Evolutionary conservation across 92 coral and sea anemone species (phyloP).

Genomic region (Phenganax subtilis): DNA sequence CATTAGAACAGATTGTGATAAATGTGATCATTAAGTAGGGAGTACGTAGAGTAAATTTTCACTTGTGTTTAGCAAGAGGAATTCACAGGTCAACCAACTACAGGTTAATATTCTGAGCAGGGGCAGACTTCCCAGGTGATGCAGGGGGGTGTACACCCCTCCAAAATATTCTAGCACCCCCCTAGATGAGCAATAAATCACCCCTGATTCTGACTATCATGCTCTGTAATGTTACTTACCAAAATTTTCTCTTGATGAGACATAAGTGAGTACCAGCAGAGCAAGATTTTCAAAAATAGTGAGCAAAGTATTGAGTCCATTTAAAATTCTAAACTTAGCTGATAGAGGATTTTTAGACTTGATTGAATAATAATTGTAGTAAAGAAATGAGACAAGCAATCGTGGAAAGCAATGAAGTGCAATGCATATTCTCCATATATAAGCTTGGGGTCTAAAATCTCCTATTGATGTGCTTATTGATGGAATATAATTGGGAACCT

Average conservation of each 20-base stretch:
- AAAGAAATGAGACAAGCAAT: slow-evolving; percentile 41
- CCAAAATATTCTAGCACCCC: no score
- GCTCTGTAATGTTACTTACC: slow-evolving; percentile 48
- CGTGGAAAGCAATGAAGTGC: slow-evolving; percentile 80
- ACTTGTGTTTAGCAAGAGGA: no score
- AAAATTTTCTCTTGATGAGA: slow-evolving; percentile 80
- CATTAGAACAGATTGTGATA: no score
- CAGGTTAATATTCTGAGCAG: no score
- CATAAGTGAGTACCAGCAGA: slow-evolving; percentile 66
- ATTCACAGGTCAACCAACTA: no score
- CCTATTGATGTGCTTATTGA: slow-evolving; percentile 96
- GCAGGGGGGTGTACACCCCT: no score
- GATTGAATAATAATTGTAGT: slow-evolving; percentile 52
- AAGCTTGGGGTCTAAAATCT: slow-evolving; percentile 76
- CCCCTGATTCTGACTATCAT: no score
- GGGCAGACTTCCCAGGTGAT: no score
- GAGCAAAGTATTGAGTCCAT: slow-evolving; percentile 47
- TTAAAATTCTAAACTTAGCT: slow-evolving; percentile 54
- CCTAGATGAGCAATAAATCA: no score
- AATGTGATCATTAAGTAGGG: no score
- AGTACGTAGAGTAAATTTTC: no score
- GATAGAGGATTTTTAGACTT: slow-evolving; percentile 46
- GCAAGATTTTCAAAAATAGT: slow-evolving; percentile 72
- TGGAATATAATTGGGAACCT: slow-evolving; percentile 94
- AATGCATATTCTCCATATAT: slow-evolving; percentile 88